Base-by-base conservation (phyloP, 2,797 vertebrate species). In the Chrosomus eos region DNA sequence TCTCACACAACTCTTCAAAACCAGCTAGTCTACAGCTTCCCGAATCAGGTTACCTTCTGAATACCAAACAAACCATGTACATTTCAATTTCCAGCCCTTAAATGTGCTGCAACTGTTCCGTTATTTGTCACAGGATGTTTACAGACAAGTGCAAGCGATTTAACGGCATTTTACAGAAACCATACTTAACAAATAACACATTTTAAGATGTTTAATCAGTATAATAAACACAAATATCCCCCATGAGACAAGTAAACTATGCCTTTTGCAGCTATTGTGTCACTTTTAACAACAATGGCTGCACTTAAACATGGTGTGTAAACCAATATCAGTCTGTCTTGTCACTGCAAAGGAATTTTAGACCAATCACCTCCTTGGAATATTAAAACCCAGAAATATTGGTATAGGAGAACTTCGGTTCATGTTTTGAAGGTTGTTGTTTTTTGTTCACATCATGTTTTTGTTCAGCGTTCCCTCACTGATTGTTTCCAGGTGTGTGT, bases 401-500 rank as follows among this genome's bases (percentile, higher is more conserved):
- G 43, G 4, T 62, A 72, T 58, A 9, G n/a, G n/a, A 60, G 36
- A 21, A 26, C 9, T 40, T 58, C 11, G 4, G 58, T 70, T 40
- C 21, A 36, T 38, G 4, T 5, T 38, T 70, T 80, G 31, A 80
- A 68, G 66, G 21, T 81, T 23, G 18, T 31, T 78, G 31, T 26
- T 43, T 45, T 40, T 60, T 60, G 53, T 77, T 40, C n/a, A 43
- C n/a, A 23, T 43, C n/a, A 73, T 73, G 38, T 48, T 18, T 40
- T 82, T 82, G 80, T 55, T 72, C 36, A 43, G 26, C 7, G 55
- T 60, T 82, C 53, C 13, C 67, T 31, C 23, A 73, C 76, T 79
- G 60, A 79, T 79, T 66, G 70, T 82, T 73, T 82, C 70, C 70
- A 82, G 80, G 40, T 82, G 70, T 73, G 40, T 64, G 38, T 48